Evolutionary conservation across 2,113 vertebrate genomes (phyloP).

Genomic region (Melanerpes formicivorus): DNA sequence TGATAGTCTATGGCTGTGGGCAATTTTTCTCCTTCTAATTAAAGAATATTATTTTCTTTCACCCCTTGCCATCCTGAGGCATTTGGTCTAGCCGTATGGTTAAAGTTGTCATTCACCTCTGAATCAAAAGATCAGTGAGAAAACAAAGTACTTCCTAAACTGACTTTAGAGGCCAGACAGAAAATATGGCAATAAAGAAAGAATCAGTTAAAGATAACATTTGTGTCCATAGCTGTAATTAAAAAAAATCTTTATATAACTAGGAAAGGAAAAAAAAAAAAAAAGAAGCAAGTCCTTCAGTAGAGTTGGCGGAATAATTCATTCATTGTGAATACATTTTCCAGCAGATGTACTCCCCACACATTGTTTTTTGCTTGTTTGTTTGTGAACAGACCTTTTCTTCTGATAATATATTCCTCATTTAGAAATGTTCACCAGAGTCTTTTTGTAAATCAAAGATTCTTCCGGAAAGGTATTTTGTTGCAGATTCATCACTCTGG

Average conservation of each 20-base stretch:
- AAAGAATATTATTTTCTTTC: slow-evolving; percentile 35
- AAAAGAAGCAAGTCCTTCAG: slow-evolving; percentile 20
- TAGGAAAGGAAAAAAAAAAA: neutral
- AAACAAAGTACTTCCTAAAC: slow-evolving; percentile 22
- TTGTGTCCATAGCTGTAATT: slow-evolving; percentile 18
- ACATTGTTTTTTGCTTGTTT: slow-evolving; percentile 53
- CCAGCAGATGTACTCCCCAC: slow-evolving; percentile 40
- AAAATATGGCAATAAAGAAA: slow-evolving; percentile 28
- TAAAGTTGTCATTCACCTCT: slow-evolving; percentile 51
- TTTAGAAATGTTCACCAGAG: slow-evolving; percentile 8
- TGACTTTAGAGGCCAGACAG: slow-evolving; percentile 2
- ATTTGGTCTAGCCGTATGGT: slow-evolving; percentile 24
- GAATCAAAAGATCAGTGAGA: slow-evolving; percentile 47
- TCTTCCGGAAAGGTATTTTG: neutral
- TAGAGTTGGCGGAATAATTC: slow-evolving; percentile 55
- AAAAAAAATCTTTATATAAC: slow-evolving; percentile 14
- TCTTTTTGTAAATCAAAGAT: neutral
- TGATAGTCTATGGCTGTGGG: slow-evolving; percentile 43
- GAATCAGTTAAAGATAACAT: slow-evolving; percentile 21
- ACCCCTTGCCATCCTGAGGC: slow-evolving; percentile 20
- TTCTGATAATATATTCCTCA: slow-evolving; percentile 24
- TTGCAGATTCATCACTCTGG: neutral
- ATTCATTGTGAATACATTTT: slow-evolving; percentile 64
- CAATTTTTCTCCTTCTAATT: slow-evolving; percentile 58
- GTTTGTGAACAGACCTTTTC: slow-evolving; percentile 43